Percentiles rank a stretch among this genome's conserved stretches.
Conservation (phyloP, 2,888 invertebrate species). For the Panzeria rudis region DNA sequence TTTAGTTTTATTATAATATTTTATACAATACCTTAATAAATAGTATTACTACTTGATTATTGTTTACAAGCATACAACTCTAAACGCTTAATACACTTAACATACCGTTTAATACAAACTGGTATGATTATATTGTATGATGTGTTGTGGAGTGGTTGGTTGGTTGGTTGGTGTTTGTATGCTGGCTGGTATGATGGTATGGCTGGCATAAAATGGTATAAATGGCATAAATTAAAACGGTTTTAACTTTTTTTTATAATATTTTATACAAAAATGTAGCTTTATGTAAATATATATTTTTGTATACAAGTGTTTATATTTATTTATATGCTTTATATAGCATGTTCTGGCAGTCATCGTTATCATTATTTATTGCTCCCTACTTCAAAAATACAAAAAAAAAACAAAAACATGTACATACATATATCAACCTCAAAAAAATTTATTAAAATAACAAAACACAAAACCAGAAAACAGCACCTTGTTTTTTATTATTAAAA, state of each 20-base stretch:
- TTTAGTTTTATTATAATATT: background rate
- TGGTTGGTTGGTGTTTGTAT: background rate
- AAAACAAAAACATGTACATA: constrained; percentile 75
- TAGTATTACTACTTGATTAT: constrained; percentile 37
- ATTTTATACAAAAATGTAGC: background rate
- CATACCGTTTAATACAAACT: background rate
- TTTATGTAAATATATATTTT: background rate
- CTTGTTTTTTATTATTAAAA: constrained; percentile 34
- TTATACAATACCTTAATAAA: constrained; percentile 38
- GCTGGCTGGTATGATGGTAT: background rate
- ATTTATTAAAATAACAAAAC: constrained; percentile 70
- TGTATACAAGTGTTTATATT: constrained; percentile 11
- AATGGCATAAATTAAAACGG: constrained; percentile 68
- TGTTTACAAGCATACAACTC: background rate
- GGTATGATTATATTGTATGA: constrained; percentile 18
- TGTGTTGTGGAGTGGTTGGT: background rate
- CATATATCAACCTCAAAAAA: constrained; percentile 71
- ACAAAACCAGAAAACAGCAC: constrained; percentile 56
- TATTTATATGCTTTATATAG: constrained; percentile 55
- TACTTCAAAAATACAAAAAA: constrained; percentile 71
- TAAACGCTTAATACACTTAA: background rate
- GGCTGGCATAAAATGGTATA: constrained; percentile 30
- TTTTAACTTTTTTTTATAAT: constrained; percentile 20
- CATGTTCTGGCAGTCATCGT: constrained; percentile 69
- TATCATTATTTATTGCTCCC: constrained; percentile 71